These are phyloP conservation scores for Eupeodes latifasciatus DNA, from an alignment of 2,888 invertebrate species.

Conservation along the genomic window DNA sequence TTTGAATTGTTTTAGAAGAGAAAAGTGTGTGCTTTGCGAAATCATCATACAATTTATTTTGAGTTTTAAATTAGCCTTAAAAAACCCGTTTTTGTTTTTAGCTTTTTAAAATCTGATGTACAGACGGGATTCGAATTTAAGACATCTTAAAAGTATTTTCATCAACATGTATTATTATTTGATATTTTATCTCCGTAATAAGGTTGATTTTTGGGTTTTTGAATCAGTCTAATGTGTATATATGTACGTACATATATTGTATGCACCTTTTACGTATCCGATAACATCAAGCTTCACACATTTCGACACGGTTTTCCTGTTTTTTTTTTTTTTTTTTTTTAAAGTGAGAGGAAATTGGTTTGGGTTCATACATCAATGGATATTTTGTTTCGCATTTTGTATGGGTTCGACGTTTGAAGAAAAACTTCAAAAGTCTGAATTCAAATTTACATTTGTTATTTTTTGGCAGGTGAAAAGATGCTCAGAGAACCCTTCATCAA, in stretches of 20 bases:
- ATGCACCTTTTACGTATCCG: background rate
- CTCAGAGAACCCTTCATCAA: background rate
- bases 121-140: too few species aligned
- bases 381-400: background rate
- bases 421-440: conserved; percentile 27
- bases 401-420: conserved; percentile 1
- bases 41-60: too few species aligned
- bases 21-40: too few species aligned
- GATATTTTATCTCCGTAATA: too few species aligned
- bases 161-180: too few species aligned
- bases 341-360: background rate
- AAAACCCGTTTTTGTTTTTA: too few species aligned
- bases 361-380: background rate
- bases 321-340: conserved; percentile 18
- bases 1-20: too few species aligned
- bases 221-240: too few species aligned
- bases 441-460: conserved; percentile 9
- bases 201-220: too few species aligned
- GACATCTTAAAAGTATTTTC: too few species aligned
- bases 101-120: too few species aligned
- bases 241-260: background rate
- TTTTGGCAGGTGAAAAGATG: conserved; percentile 9
- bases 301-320: background rate
- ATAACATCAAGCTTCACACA: conserved; percentile 1
- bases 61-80: too few species aligned